Evolutionary conservation across 1,140 invertebrate genomes (phyloP).

Genomic region (Polypedilum vanderplanki): DNA sequence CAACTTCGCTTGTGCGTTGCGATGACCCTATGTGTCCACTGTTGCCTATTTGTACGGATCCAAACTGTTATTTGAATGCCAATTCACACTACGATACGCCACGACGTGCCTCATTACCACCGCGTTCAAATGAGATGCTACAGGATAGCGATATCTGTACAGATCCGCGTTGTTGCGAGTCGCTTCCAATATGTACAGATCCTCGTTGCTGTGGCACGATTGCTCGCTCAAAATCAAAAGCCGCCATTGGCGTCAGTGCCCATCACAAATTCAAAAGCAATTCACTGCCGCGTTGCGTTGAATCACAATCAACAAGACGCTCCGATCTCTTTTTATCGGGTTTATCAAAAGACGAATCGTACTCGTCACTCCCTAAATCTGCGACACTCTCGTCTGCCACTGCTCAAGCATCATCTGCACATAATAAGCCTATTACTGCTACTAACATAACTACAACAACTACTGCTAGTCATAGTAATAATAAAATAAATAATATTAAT

Average conservation of each 20-base stretch:
- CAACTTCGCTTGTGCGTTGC: constrained; percentile 39
- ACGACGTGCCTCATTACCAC: constrained; percentile 38
- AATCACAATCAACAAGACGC: constrained; percentile 33
- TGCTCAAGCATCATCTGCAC: constrained; percentile 30
- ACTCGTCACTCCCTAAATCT: constrained; percentile 34
- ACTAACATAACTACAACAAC: constrained; percentile 23
- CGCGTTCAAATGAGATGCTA: constrained; percentile 32
- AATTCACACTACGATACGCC: constrained; percentile 40
- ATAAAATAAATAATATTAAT: not conserved
- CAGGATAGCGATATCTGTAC: not conserved
- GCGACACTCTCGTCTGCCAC: constrained; percentile 25
- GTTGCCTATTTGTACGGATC: constrained; percentile 43
- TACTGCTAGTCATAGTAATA: not conserved
- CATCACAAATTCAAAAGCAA: constrained; percentile 40
- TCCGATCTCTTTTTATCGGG: constrained; percentile 31
- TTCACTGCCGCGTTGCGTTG: constrained; percentile 44
- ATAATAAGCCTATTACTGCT: constrained; percentile 22
- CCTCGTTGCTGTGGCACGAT: constrained; percentile 37
- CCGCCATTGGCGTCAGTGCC: constrained; percentile 36
- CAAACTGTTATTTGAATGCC: constrained; percentile 41
- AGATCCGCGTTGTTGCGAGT: constrained; percentile 35
- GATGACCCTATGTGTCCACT: constrained; percentile 42
- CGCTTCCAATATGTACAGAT: constrained; percentile 41
- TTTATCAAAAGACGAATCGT: constrained; percentile 38
- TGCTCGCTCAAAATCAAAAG: constrained; percentile 25